Evolutionary conservation across 1,140 invertebrate genomes (phyloP).

Genomic region (Potamilus streckersoni): DNA sequence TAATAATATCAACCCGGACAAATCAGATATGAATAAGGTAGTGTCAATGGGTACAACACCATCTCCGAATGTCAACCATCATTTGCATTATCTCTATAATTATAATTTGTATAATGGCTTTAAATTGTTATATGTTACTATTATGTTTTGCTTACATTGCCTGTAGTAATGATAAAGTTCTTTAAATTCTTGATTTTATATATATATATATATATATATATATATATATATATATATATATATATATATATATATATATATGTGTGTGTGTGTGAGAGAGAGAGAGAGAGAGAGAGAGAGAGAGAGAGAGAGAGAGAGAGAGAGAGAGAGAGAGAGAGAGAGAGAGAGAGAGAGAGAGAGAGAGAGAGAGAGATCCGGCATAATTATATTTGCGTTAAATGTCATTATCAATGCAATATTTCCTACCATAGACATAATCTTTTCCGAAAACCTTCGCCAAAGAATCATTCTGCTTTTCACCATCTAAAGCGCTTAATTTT

Average conservation of each 20-base stretch:
- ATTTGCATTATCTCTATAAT: neutral
- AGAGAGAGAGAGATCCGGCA: no score
- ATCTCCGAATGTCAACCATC: neutral
- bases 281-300: no score
- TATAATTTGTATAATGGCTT: neutral
- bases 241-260: no score
- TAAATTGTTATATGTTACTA: neutral
- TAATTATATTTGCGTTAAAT: no score
- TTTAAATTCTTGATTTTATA: no score
- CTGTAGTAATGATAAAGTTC: no score
- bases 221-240: no score
- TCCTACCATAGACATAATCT: neutral
- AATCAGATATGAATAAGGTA: slow-evolving; percentile 27
- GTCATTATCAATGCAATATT: neutral
- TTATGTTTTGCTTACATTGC: neutral
- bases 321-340: no score
- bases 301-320: no score
- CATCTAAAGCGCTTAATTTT: neutral
- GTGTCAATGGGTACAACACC: neutral
- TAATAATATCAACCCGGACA: slow-evolving; percentile 30
- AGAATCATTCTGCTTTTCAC: neutral
- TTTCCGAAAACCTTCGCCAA: neutral
- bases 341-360: no score
- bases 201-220: no score
- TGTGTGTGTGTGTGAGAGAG: no score